These are phyloP conservation scores for Myanophis thanlyinensis DNA, from an alignment of 2,113 vertebrate species.

Conservation along the genomic window DNA sequence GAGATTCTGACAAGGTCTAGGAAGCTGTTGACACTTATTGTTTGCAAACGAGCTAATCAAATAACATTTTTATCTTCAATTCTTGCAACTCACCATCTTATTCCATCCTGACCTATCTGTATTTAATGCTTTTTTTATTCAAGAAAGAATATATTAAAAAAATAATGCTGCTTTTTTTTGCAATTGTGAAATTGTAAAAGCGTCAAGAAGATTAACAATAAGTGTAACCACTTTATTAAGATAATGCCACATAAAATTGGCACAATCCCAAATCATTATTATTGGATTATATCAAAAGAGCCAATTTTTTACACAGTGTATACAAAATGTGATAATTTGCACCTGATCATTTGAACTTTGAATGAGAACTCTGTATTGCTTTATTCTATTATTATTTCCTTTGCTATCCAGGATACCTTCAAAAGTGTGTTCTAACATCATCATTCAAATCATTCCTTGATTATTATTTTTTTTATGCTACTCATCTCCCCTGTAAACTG, in stretches of 20 bases:
- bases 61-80: slow-evolving; percentile 40
- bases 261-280: neutral
- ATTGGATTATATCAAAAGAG: neutral
- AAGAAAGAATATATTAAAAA: neutral
- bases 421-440: neutral
- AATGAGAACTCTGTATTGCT: neutral
- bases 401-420: neutral
- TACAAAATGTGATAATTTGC: neutral
- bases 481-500: neutral
- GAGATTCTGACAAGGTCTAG: slow-evolving; percentile 43
- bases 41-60: slow-evolving; percentile 70
- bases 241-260: neutral
- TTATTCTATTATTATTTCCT: neutral
- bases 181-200: neutral
- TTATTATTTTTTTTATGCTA: neutral
- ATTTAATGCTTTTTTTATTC: neutral
- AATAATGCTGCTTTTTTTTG: neutral
- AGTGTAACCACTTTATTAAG: neutral
- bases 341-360: neutral
- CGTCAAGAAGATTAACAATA: slow-evolving; percentile 18
- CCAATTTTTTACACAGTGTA: neutral
- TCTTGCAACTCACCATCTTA: neutral
- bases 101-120: neutral
- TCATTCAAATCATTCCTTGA: neutral
- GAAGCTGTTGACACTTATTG: slow-evolving; percentile 65